A percentile compares a stretch with the other conserved stretches of the same genome.
These are phyloP conservation scores for Drosophila yooni DNA, from an alignment of 2,888 invertebrate species.

Conservation along the genomic window DNA sequence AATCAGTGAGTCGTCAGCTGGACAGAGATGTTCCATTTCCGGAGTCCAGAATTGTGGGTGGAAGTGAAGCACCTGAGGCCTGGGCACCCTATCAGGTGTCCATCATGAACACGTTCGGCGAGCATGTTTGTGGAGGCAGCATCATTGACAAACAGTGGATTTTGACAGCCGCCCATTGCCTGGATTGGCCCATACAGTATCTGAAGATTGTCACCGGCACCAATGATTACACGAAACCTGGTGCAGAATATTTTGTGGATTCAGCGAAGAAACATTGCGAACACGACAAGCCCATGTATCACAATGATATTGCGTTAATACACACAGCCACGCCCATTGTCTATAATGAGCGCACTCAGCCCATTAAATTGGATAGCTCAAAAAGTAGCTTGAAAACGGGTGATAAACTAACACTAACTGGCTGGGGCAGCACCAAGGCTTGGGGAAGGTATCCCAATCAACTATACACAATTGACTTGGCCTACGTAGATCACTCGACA, in stretches of 20 bases:
- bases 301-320: constrained; percentile 89
- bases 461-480: constrained; percentile 86
- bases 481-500: constrained; percentile 85
- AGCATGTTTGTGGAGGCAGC: constrained; percentile 83
- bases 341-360: constrained; percentile 86
- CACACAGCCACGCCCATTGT: constrained; percentile 86
- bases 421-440: constrained; percentile 87
- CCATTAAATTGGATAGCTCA: constrained; percentile 86
- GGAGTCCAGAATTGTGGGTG: constrained; percentile 74
- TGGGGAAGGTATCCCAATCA: constrained; percentile 86
- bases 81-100: constrained; percentile 83
- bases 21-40: constrained; percentile 35
- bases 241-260: constrained; percentile 70
- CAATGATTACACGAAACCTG: constrained; percentile 67
- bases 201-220: constrained; percentile 81
- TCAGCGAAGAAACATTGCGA: constrained; percentile 70
- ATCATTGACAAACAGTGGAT: constrained; percentile 77
- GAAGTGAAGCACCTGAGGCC: constrained; percentile 58
- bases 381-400: constrained; percentile 86
- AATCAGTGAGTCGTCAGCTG: constrained; percentile 37
- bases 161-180: constrained; percentile 83
- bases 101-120: constrained; percentile 76
- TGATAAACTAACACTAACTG: constrained; percentile 86
- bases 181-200: constrained; percentile 71
- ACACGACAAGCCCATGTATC: constrained; percentile 79